Percentiles rank a stretch among this genome's conserved stretches.
These are phyloP conservation scores for Tiliqua scincoides DNA, from an alignment of 2,113 vertebrate species.

Conservation along the genomic window DNA sequence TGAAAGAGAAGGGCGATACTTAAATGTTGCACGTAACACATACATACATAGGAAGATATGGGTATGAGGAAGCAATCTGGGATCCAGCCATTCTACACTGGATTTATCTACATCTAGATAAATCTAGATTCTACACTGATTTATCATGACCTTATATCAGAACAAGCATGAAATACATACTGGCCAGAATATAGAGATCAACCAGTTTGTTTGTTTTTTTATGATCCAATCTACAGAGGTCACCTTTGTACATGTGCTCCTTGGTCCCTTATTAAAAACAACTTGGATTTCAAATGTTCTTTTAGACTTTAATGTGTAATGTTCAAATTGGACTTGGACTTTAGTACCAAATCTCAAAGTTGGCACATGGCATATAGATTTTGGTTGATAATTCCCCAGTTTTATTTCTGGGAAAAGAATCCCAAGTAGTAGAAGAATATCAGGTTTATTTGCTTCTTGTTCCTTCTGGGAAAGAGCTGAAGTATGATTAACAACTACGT, in stretches of 20 bases:
- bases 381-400: background rate
- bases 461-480: conserved; percentile 23
- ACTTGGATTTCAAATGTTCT: background rate
- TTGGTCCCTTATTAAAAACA: background rate
- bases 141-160: background rate
- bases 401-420: background rate
- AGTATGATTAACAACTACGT: background rate
- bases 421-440: background rate
- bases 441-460: background rate
- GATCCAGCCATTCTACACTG: background rate
- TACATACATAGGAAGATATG: background rate
- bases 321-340: background rate
- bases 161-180: background rate
- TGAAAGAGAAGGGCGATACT: background rate
- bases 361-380: conserved; percentile 1
- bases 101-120: no score
- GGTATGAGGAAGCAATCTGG: background rate
- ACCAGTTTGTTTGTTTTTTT: background rate
- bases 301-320: background rate
- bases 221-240: background rate
- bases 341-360: accelerated
- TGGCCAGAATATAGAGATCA: background rate
- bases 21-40: background rate
- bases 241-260: accelerated
- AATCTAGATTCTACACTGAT: background rate